Base-by-base conservation (phyloP, 2,113 vertebrate genomes). In the Microcebus murinus region DNA sequence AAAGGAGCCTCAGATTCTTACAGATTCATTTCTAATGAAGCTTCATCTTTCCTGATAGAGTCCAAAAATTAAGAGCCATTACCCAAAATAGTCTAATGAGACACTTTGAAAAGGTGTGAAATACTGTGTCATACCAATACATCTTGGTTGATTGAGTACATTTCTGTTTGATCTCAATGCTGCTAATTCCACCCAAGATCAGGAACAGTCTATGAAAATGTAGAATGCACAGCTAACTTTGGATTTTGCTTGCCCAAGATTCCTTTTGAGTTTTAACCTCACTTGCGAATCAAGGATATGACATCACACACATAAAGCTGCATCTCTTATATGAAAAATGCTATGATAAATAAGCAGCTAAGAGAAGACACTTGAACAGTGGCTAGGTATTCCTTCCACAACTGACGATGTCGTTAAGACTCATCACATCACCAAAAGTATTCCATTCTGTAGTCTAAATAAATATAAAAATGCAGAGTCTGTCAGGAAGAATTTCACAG, bases 401-500 rank as follows among this genome's bases (percentile, higher is more conserved):
- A 89, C 71, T 21, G 70, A 79, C 18, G 45, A 27, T 93, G 29
- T 90, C 90, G 88, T 61, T 80, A 92, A 52, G 96, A 95, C 8
- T 21, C 20, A 55, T 79, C 45, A 42, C 29, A n/a, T 65, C 36
- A 71, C 83, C 84, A 63, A 87, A 91, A 87, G 42, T 87, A 90
- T 63, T 70, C 65, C 59, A 90, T 83, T 92, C 94, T 92, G 63
- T 67, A 81, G 31, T 88, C 76, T 48, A 84, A 91, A 61, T 70
- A 88, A 93, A 57, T 73, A 90, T 80, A 65, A 92, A 95, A 98
- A 95, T 92, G 73, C 94, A 85, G 74, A 96, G 23, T 55, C 68
- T 27, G 15, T 48, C 97, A 98, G 95, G 85, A 98, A 98, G 93
- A 96, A 95, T 98, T 98, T 98, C 97, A 98, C 96, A 97, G 34